Percentiles rank a stretch among this genome's conserved stretches.
These are phyloP conservation scores for Clupea harengus DNA, from an alignment of 2,113 vertebrate species.

Conservation along the genomic window DNA sequence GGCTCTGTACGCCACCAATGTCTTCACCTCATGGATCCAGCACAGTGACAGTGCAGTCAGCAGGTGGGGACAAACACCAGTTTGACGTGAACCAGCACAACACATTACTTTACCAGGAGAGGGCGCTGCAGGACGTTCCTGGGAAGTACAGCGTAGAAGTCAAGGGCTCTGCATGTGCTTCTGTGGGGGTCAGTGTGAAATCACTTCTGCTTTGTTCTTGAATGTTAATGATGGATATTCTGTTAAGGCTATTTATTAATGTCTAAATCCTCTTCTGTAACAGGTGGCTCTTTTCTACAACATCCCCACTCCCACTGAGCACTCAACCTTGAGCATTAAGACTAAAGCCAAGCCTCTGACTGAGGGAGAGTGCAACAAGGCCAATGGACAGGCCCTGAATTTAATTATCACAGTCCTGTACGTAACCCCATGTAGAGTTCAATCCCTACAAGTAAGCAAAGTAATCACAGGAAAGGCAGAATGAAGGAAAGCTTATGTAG, in stretches of 20 bases:
- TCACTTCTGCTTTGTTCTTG: background rate
- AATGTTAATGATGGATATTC: background rate
- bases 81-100: slow-evolving; percentile 63
- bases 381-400: background rate
- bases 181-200: slow-evolving; percentile 66
- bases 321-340: background rate
- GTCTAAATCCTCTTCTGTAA: background rate
- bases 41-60: slow-evolving; percentile 59
- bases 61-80: slow-evolving; percentile 49
- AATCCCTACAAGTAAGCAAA: too few species aligned
- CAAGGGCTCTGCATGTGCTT: slow-evolving; percentile 67
- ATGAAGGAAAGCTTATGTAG: too few species aligned
- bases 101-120: slow-evolving; percentile 63
- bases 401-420: slow-evolving; percentile 20
- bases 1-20: slow-evolving; percentile 69
- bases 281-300: slow-evolving; percentile 28
- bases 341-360: background rate
- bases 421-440: background rate
- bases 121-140: slow-evolving; percentile 52
- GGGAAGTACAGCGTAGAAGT: slow-evolving; percentile 70
- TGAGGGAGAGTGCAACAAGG: slow-evolving; percentile 13
- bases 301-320: background rate
- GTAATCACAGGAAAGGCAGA: too few species aligned
- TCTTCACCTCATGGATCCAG: slow-evolving; percentile 51
- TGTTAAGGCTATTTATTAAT: background rate